A percentile compares a stretch with the other conserved stretches of the same genome.
These are phyloP conservation scores for Scolopax mira DNA, from an alignment of 2,113 vertebrate genomes.

Conservation along the genomic window DNA sequence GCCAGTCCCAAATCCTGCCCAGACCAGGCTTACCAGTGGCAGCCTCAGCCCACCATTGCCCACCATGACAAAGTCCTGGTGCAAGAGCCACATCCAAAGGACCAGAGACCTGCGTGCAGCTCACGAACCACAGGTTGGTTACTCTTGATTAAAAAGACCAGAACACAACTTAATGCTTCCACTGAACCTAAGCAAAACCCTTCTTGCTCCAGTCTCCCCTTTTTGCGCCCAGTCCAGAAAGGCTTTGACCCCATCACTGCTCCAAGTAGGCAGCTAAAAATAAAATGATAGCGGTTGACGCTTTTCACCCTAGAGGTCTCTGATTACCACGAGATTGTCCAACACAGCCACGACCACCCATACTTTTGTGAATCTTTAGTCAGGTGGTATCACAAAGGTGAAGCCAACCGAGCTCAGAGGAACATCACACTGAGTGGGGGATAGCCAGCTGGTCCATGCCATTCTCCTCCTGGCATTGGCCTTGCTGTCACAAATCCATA, in stretches of 20 bases:
- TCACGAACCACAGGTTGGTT: neutral
- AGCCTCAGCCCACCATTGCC: neutral
- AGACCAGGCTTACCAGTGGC: neutral
- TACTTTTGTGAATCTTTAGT: neutral
- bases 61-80: neutral
- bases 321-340: neutral
- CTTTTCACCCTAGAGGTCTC: neutral
- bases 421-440: neutral
- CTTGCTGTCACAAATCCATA: constrained; percentile 39
- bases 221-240: fast-evolving
- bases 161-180: neutral
- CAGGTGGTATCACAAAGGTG: neutral
- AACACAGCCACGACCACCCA: neutral
- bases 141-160: neutral
- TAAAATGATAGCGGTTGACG: neutral
- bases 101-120: neutral
- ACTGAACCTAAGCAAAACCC: fast-evolving
- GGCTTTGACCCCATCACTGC: neutral
- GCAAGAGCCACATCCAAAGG: neutral
- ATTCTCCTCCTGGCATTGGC: neutral
- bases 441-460: constrained; percentile 42
- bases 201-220: fast-evolving
- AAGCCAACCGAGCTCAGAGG: neutral
- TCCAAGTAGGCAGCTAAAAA: neutral
- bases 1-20: neutral